Conservation (phyloP, 2,888 invertebrate species). For the Camptogramma bilineatum region DNA sequence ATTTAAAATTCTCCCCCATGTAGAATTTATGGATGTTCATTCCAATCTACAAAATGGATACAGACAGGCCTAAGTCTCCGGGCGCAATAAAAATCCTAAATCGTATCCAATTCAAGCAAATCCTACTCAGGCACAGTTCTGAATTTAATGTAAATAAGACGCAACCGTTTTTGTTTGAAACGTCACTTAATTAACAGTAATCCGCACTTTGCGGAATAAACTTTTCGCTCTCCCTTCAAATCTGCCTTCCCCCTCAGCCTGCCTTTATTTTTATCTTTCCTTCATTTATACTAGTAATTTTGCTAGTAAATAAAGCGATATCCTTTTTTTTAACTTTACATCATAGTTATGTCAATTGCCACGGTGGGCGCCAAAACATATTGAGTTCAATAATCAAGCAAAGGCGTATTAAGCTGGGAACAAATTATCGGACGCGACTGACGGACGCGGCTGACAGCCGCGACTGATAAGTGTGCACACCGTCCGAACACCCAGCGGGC, state of each 20-base stretch:
- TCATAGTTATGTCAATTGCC: neutral
- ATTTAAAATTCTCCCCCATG: too few species aligned
- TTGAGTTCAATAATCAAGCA: neutral
- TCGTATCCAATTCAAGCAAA: slow-evolving; percentile 45
- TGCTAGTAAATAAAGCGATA: too few species aligned
- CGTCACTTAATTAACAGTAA: slow-evolving; percentile 61
- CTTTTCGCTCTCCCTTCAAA: slow-evolving; percentile 41
- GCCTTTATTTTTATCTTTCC: too few species aligned
- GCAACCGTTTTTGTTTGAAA: slow-evolving; percentile 59
- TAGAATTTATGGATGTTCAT: neutral
- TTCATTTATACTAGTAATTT: too few species aligned
- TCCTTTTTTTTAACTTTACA: too few species aligned
- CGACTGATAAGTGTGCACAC: too few species aligned
- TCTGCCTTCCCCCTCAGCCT: too few species aligned
- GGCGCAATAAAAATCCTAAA: slow-evolving; percentile 53
- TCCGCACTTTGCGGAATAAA: slow-evolving; percentile 50
- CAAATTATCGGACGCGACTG: too few species aligned
- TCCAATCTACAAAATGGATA: slow-evolving; percentile 5
- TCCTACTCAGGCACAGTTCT: slow-evolving; percentile 56
- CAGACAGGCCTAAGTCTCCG: slow-evolving; percentile 3
- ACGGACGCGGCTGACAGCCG: too few species aligned
- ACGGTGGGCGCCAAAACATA: slow-evolving; percentile 10
- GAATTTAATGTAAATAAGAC: slow-evolving; percentile 63
- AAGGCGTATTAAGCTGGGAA: neutral
- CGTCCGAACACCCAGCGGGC: too few species aligned